Conservation (phyloP, 2,888 invertebrate species). For the Alcis repandata region DNA sequence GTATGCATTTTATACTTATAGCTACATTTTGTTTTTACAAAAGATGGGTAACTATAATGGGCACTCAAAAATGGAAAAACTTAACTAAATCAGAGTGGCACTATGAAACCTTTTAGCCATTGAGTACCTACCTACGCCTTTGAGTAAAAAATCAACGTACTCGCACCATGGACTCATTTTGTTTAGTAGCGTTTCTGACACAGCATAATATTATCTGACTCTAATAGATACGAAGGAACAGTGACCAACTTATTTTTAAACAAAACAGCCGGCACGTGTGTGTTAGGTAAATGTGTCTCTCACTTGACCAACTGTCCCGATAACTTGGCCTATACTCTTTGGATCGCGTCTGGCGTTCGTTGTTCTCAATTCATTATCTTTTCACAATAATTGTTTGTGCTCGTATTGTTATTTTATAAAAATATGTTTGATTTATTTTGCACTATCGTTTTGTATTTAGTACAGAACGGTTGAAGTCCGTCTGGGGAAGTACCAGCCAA, state of each 20-base stretch:
- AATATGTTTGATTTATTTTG: background rate
- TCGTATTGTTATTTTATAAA: constrained; percentile 2
- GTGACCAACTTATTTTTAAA: too few species aligned
- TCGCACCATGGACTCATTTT: too few species aligned
- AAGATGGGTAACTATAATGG: background rate
- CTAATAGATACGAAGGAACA: too few species aligned
- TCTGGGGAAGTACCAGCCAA: background rate
- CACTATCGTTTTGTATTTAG: too few species aligned
- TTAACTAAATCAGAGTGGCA: background rate
- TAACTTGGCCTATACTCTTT: background rate
- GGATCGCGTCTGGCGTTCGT: constrained; percentile 11
- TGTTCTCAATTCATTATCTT: constrained; percentile 13
- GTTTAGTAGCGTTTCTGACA: too few species aligned
- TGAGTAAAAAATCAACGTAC: too few species aligned
- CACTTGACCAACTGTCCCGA: too few species aligned
- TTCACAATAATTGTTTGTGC: constrained; percentile 2
- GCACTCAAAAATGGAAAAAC: background rate
- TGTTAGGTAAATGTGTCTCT: too few species aligned
- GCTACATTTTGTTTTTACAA: background rate
- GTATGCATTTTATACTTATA: constrained; percentile 39
- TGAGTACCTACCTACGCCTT: too few species aligned
- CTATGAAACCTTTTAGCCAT: background rate
- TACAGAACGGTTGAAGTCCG: background rate
- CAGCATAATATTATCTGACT: too few species aligned
- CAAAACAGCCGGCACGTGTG: too few species aligned